Base-by-base conservation (phyloP, 2,113 vertebrate species). In the Genyomyrus donnyi region DNA sequence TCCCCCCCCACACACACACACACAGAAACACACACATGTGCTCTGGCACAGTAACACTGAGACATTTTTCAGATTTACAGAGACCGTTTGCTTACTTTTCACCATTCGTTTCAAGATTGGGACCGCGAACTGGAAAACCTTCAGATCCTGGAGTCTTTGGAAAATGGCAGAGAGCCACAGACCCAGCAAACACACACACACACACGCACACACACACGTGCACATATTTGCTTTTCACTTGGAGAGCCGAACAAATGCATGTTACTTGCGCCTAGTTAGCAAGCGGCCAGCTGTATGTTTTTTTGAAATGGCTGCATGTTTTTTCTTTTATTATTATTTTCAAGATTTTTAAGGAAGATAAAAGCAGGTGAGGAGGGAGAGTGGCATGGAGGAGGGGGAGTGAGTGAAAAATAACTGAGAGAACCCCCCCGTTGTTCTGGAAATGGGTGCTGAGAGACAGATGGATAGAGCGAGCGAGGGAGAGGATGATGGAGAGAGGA, bases 401-500 rank as follows among this genome's bases (percentile, higher is more conserved):
- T 1, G 10, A 31, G 62, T 31, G 62, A 70, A 70, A 70, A 70
- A 70, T 31, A 70, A 31, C 62, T 11, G n/a, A 70, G 62, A 31
- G 62, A 70, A 13, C n/a, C 62, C 62, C 58, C 62, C 62, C 0
- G 62, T 27, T 27, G 62, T 70, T 70, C 62, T 70, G 62, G 62
- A 70, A 70, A 70, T 70, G 62, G 62, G 62, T 31, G 62, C 62
- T 70, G 77, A 85, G 62, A 91, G 90, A 91, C 89, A 92, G 87
- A 92, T 89, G 89, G 87, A 92, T 89, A 88, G 88, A 91, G 70
- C 53, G 46, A 45, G 45, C 88, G 50, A 66, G 85, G 85, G 88
- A 89, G 91, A 92, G 88, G 89, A 27, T 85, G 90, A 92, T 87
- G 89, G 89, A 88, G 66, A 89, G 91, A 92, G 50, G n/a, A 87